A percentile compares a stretch with the other conserved stretches of the same genome.
phyloP scores from a whole-genome alignment of 2,113 vertebrate species.

The Uropsilus gracilis region DNA sequence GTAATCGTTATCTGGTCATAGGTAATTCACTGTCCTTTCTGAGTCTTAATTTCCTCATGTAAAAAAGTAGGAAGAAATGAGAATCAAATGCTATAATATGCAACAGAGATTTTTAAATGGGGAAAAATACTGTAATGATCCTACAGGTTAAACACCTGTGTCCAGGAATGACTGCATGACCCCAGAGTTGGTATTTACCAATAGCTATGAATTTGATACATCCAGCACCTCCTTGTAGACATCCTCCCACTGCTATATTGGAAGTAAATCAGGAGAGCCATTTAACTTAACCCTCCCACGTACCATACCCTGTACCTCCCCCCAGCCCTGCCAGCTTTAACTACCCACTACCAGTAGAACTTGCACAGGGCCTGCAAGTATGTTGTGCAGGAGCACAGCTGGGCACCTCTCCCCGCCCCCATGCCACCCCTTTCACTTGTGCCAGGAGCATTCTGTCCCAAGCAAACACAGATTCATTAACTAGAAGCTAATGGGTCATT shows the following conservation, averaged over 20 bases:
- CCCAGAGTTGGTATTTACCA: not conserved
- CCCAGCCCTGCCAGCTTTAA: not conserved
- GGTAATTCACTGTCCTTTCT: not conserved
- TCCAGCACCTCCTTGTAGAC: not conserved
- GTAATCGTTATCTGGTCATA: not conserved
- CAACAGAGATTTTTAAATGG: not conserved
- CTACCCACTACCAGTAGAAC: not conserved
- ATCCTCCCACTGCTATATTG: not conserved
- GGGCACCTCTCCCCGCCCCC: too few species aligned
- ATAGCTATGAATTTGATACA: not conserved
- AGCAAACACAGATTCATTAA: constrained; percentile 3
- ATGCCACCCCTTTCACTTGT: too few species aligned
- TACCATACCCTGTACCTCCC: not conserved
- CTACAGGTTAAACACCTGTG: not conserved
- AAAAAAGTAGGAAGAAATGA: not conserved
- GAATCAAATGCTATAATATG: not conserved
- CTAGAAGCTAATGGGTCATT: not conserved
- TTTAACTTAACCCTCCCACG: not conserved
- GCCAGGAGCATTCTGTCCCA: not conserved
- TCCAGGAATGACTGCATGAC: not conserved
- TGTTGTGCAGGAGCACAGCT: not conserved
- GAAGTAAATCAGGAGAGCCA: not conserved
- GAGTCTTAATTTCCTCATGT: constrained; percentile 10
- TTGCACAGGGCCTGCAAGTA: not conserved
- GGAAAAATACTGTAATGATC: not conserved